These are phyloP conservation scores for Ceyx cyanopectus DNA, from an alignment of 2,113 vertebrate species.

Conservation along the genomic window DNA sequence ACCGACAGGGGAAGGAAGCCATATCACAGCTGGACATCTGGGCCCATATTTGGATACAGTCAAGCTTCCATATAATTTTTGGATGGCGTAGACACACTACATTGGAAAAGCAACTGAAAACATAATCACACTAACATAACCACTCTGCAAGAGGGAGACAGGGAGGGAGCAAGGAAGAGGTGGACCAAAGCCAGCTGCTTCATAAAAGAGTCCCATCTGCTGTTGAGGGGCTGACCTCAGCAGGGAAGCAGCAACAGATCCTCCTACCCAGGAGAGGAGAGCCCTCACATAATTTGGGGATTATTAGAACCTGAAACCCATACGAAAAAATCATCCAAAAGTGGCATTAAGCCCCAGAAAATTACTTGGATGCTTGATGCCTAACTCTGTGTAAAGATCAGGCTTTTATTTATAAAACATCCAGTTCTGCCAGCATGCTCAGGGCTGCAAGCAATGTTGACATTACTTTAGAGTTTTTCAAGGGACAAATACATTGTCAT, in stretches of 20 bases:
- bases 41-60: slow-evolving; percentile 35
- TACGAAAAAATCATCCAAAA: slow-evolving; percentile 36
- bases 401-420: slow-evolving; percentile 25
- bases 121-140: background rate
- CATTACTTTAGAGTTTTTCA: background rate
- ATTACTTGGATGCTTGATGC: background rate
- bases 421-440: background rate
- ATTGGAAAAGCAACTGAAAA: slow-evolving; percentile 58
- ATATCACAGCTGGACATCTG: slow-evolving; percentile 76
- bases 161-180: background rate
- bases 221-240: slow-evolving; percentile 42
- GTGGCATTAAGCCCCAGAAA: background rate
- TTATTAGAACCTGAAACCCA: background rate
- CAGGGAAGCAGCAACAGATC: slow-evolving; percentile 29
- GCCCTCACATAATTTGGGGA: background rate
- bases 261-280: background rate
- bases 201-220: slow-evolving; percentile 65
- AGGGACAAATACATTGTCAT: background rate
- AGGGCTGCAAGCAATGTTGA: background rate
- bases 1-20: slow-evolving; percentile 30
- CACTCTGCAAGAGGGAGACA: background rate
- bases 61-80: slow-evolving; percentile 64
- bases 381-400: background rate
- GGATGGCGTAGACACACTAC: slow-evolving; percentile 30
- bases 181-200: slow-evolving; percentile 52